Conservation (phyloP, 2,113 vertebrate genomes). For the Phodopus roborovskii region DNA sequence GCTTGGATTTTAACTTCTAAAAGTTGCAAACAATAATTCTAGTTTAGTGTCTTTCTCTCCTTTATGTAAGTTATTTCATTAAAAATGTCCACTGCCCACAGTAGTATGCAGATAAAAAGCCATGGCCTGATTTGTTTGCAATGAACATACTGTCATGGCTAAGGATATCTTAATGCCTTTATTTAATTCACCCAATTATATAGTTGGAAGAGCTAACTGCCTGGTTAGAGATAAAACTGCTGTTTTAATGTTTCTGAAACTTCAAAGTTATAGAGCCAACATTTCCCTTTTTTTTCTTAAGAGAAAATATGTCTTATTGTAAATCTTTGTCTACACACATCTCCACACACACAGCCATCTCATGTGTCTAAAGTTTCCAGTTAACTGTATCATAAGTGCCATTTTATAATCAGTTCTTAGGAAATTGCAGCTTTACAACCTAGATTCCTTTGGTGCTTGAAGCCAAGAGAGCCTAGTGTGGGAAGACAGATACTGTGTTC, state of each 20-base stretch:
- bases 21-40: constrained; percentile 43
- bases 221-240: not conserved
- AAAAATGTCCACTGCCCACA: not conserved
- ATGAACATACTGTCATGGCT: not conserved
- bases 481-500: not conserved
- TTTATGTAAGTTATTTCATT: not conserved
- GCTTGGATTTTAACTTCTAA: not conserved
- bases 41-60: not conserved
- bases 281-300: not conserved
- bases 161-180: not conserved
- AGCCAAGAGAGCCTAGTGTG: not conserved
- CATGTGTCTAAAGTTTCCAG: not conserved
- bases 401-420: constrained; percentile 16
- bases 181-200: not conserved
- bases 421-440: not conserved
- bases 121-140: not conserved
- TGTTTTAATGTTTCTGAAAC: constrained; percentile 21
- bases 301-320: not conserved
- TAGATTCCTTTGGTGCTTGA: not conserved
- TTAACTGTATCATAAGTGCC: not conserved
- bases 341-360: not conserved
- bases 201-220: not conserved
- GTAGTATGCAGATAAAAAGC: not conserved
- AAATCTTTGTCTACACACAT: constrained; percentile 33
- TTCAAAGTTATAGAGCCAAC: not conserved